These are phyloP conservation scores for Cydia pomonella DNA, from an alignment of 1,140 invertebrate species.

Conservation along the genomic window DNA sequence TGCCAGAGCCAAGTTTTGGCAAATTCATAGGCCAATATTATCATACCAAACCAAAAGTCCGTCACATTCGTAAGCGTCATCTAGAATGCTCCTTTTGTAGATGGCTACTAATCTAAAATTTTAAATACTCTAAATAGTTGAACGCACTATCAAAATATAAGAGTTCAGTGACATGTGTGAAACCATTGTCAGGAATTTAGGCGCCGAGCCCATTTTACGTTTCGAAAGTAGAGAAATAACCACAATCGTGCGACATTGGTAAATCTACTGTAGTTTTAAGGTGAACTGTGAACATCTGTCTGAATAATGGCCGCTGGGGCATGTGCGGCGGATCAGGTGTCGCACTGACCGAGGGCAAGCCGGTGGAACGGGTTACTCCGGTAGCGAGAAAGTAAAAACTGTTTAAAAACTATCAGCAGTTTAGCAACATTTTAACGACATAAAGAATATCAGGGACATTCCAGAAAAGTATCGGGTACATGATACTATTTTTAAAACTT, in stretches of 20 bases:
- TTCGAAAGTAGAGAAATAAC: constrained; percentile 50
- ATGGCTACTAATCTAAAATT: too few species aligned
- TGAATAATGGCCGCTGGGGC: constrained; percentile 49
- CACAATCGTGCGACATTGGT: constrained; percentile 1
- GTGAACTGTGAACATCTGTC: constrained; percentile 57
- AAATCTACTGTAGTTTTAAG: constrained; percentile 39
- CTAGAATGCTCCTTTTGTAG: too few species aligned
- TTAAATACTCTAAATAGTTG: too few species aligned
- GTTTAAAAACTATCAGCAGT: constrained; percentile 10
- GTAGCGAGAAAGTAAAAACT: constrained; percentile 62
- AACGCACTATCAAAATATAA: too few species aligned
- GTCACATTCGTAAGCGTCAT: too few species aligned
- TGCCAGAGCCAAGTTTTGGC: too few species aligned
- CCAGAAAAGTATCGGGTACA: too few species aligned
- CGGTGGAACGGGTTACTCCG: constrained; percentile 55
- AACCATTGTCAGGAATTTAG: constrained; percentile 61
- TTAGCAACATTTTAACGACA: not conserved
- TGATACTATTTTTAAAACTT: too few species aligned
- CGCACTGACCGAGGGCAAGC: constrained; percentile 69
- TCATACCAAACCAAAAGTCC: too few species aligned
- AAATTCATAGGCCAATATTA: too few species aligned
- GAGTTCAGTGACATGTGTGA: constrained; percentile 28
- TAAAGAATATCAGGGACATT: too few species aligned
- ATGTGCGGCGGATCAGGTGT: constrained; percentile 75
- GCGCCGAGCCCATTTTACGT: constrained; percentile 46